Evolutionary conservation across 2,113 vertebrate species (phyloP).

Genomic region (Vombatus ursinus): DNA sequence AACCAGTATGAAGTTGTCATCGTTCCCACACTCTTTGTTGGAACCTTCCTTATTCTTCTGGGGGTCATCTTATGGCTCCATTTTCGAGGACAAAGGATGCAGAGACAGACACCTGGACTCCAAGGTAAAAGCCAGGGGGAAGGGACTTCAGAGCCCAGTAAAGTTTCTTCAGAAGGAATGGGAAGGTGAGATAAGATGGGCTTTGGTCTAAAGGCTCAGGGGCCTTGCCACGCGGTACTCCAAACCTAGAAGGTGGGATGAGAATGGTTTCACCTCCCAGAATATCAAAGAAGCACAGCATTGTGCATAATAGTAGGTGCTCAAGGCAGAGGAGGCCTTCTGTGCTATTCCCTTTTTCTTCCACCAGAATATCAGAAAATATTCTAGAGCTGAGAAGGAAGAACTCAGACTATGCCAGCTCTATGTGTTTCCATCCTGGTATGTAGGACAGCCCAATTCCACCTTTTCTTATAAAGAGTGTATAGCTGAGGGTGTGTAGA

Average conservation of each 20-base stretch:
- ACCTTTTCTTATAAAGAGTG: neutral
- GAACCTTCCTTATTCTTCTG: slow-evolving; percentile 78
- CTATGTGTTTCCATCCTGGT: neutral
- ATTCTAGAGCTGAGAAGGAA: neutral
- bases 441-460: neutral
- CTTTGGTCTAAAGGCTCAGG: neutral
- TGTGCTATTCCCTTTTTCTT: neutral
- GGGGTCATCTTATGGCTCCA: slow-evolving; percentile 85
- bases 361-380: neutral
- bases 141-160: neutral
- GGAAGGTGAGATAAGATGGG: neutral
- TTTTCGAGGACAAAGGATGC: slow-evolving; percentile 78
- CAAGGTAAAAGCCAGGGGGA: slow-evolving; percentile 47
- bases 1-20: slow-evolving; percentile 84
- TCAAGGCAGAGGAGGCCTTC: neutral
- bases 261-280: neutral
- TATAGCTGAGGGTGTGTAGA: neutral
- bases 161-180: neutral
- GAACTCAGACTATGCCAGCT: neutral
- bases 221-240: neutral
- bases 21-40: slow-evolving; percentile 82
- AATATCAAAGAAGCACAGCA: neutral
- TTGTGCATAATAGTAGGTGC: neutral
- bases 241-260: neutral
- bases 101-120: slow-evolving; percentile 43